Evolutionary conservation across 2,888 invertebrate genomes (phyloP).

Genomic region (Coremacera marginata): DNA sequence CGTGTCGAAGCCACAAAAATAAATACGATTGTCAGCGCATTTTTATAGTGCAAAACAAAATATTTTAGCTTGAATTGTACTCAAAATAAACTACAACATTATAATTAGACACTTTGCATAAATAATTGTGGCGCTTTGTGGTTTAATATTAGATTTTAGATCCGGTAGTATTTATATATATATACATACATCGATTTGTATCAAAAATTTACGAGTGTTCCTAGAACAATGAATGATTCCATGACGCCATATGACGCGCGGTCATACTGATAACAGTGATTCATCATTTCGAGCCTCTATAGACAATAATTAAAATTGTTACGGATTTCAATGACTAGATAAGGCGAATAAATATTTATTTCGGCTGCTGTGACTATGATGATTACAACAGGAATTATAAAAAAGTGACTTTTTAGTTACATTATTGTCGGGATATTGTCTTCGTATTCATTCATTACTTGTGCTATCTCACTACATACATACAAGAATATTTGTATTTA

Average conservation of each 20-base stretch:
- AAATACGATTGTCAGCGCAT: conserved; percentile 27
- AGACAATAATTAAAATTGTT: not conserved
- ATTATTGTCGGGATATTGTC: no score
- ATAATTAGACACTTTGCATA: conserved; percentile 1
- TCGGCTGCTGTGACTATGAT: not conserved
- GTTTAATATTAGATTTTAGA: not conserved
- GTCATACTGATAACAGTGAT: conserved; percentile 14
- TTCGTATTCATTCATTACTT: not conserved
- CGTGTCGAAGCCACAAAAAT: not conserved
- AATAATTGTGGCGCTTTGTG: conserved; percentile 15
- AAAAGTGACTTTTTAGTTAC: no score
- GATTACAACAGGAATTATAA: no score
- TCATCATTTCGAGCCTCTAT: conserved; percentile 4
- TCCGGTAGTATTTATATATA: conserved; percentile 1
- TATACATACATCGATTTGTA: not conserved
- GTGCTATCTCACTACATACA: not conserved
- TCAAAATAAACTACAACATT: not conserved
- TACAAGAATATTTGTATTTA: not conserved
- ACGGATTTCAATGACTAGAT: not conserved
- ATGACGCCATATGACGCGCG: conserved; percentile 27
- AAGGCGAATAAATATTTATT: not conserved
- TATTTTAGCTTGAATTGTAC: conserved; percentile 5
- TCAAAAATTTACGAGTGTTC: conserved; percentile 10
- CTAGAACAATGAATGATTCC: conserved; percentile 31
- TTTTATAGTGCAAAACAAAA: conserved; percentile 17